Evolutionary conservation across 2,113 vertebrate species (phyloP), one percentile per base, ranked within the genome.

Genomic region (Catagonus wagneri): DNA sequence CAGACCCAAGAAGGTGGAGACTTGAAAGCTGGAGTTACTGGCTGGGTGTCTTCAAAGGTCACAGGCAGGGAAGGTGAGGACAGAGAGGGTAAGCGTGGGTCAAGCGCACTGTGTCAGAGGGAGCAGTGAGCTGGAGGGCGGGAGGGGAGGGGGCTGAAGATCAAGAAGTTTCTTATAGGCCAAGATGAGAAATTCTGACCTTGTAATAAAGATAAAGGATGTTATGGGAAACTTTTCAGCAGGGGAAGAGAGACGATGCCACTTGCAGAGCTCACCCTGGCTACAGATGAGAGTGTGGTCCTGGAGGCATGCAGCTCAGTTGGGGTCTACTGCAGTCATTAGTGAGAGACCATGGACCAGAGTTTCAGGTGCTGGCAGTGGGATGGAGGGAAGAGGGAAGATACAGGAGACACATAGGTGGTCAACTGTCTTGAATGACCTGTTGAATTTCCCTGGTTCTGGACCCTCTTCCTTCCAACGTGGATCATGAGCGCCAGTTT

Each of bases 41-140:
- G 20, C 12, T 44, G 25, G 52, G 3, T 2, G 4, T 50, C 56
- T 81, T 83, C 25, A 25, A 27, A 75, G 3, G 4, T 6, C 11
- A 0, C 10, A 69, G 36, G 29, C 17, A 44, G 25, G 17, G 5
- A 27, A 79, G 10, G 63, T 16, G 29, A 90, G 29, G 32, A 65
- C 4, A 29, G 71, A 68, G 74, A 39, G 76, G 23, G 25, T 34
- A n/a, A 22, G 17, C 0, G 0, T 58, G 29, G 22, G 66, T 90
- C 44, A n/a, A 20, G 17, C 1, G 36, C 2, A 13, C 58, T 3
- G 4, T 29, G 14, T 60, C 23, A 19, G 56, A 44, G 66, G 36
- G 3, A 14, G 16, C 13, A 27, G 1, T 29, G 16, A 7, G 14
- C 1, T 0, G 76, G 39, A 27, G 58, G 5, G 10, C 29, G 12